Conservation (phyloP, 2,797 vertebrate species). For the Clarias pachynema region DNA sequence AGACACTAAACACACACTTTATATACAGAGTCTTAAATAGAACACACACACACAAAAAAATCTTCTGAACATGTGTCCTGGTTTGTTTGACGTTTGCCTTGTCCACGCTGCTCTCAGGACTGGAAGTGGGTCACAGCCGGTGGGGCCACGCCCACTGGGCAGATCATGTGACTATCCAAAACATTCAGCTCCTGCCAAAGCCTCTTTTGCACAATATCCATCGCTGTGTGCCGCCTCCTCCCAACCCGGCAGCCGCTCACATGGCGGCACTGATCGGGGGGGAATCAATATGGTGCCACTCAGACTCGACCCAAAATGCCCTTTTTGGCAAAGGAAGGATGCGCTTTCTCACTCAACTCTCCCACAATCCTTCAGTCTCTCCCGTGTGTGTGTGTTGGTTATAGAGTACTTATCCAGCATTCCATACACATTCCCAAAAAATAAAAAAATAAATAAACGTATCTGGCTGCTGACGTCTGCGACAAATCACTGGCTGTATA, state of each 20-base stretch:
- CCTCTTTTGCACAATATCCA: conserved; percentile 17
- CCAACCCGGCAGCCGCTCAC: conserved; percentile 30
- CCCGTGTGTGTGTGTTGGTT: background rate
- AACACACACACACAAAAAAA: background rate
- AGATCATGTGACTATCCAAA: conserved; percentile 52
- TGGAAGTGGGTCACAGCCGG: conserved; percentile 63
- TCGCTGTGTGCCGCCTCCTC: conserved; percentile 1
- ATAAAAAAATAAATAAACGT: background rate
- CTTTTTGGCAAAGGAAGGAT: conserved; percentile 54
- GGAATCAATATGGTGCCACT: conserved; percentile 68
- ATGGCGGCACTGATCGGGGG: conserved; percentile 60
- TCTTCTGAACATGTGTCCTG: background rate
- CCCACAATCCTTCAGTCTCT: conserved; percentile 40
- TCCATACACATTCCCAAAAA: background rate
- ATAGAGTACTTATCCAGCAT: background rate
- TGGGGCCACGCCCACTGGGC: conserved; percentile 64
- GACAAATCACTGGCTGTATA: background rate
- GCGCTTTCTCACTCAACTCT: conserved; percentile 45
- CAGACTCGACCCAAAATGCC: conserved; percentile 59
- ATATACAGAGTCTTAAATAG: background rate
- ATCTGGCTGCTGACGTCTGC: background rate
- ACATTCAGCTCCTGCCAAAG: conserved; percentile 73
- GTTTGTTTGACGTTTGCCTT: conserved; percentile 74
- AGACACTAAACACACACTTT: background rate
- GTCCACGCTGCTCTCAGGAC: conserved; percentile 65